Evolutionary conservation across 2,113 vertebrate species (phyloP), one percentile per base, ranked within the genome.

Genomic region (Vanacampus margaritifer): DNA sequence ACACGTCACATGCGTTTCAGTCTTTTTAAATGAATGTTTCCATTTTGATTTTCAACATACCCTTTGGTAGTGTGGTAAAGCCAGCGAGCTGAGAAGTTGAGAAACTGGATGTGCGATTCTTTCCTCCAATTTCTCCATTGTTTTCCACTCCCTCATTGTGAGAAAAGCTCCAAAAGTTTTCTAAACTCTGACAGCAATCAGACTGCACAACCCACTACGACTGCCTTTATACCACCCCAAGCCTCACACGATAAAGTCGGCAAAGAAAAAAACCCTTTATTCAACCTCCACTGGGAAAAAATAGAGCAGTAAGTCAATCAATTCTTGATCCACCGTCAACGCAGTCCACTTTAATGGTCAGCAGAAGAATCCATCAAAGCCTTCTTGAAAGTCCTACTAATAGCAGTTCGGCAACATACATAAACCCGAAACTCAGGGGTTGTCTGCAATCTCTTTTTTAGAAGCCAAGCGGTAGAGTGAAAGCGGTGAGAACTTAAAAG

Each of bases 51-150:
- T 74, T 36, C 26, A 71, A 84, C 91, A 50, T 91, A 93, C 91
- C 91, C 90, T 85, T 75, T 91, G 89, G 68, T 91, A 90, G 79
- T 91, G 91, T 64, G 92, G 92, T 69, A 88, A 71, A 72, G 91
- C 90, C 81, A 92, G 65, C 28, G 90, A 91, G 68, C 84, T 89
- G 68, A 93, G 86, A 50, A 93, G 91, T 61, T 91, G 89, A 84
- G 90, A 82, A 64, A 92, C 84, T 5, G 90, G 88, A 71, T 89
- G 78, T 5, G 86, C 88, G 21, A 77, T 84, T 76, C 78, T 89
- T 48, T 80, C 76, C 58, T 86, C 80, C 79, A 91, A 84, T 74
- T 79, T 82, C 43, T 84, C 81, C 82, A 88, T 86, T 56, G 80
- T 64, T 72, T 73, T 89, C 74, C 81, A 86, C 84, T 91, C 87